A percentile compares a stretch with the other conserved stretches of the same genome.
These are phyloP conservation scores for Hydroisotoma schaefferi DNA, from an alignment of 2,888 invertebrate genomes.

Conservation along the genomic window DNA sequence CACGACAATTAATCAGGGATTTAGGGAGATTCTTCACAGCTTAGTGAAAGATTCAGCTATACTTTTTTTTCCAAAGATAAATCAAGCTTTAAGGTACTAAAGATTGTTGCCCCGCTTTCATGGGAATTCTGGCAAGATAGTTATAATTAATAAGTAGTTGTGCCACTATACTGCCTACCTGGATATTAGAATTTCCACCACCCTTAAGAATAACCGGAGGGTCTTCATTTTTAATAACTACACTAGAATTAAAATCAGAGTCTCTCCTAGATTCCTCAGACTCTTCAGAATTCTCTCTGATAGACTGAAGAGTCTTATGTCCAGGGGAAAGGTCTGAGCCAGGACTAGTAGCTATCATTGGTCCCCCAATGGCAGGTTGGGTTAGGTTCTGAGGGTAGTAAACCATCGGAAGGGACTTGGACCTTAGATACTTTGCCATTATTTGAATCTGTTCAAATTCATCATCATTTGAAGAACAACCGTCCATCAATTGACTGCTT, in stretches of 20 bases:
- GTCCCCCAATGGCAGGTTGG: constrained; percentile 2
- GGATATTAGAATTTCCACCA: constrained; percentile 21
- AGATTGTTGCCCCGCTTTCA: too few species aligned
- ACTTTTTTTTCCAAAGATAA: too few species aligned
- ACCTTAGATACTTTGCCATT: constrained; percentile 39
- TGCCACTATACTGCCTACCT: too few species aligned
- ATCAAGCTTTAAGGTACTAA: too few species aligned
- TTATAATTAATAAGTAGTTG: too few species aligned
- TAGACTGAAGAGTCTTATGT: constrained; percentile 12
- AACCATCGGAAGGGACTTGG: constrained; percentile 37
- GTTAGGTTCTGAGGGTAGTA: constrained; percentile 25
- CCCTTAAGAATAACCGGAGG: constrained; percentile 7
- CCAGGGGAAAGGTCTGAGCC: neutral
- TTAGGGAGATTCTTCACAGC: too few species aligned
- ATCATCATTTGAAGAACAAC: constrained; percentile 13
- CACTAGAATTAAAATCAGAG: constrained; percentile 11
- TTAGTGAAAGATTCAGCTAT: too few species aligned
- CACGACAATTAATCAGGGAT: neutral
- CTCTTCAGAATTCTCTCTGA: constrained; percentile 27
- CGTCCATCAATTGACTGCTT: constrained; percentile 31
- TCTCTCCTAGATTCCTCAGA: constrained; percentile 13
- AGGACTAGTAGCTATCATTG: too few species aligned
- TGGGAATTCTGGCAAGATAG: too few species aligned
- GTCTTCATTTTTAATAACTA: constrained; percentile 6
- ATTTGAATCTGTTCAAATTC: constrained; percentile 33